These are phyloP conservation scores for Agrochola litura DNA, from an alignment of 2,888 invertebrate species.

Conservation along the genomic window DNA sequence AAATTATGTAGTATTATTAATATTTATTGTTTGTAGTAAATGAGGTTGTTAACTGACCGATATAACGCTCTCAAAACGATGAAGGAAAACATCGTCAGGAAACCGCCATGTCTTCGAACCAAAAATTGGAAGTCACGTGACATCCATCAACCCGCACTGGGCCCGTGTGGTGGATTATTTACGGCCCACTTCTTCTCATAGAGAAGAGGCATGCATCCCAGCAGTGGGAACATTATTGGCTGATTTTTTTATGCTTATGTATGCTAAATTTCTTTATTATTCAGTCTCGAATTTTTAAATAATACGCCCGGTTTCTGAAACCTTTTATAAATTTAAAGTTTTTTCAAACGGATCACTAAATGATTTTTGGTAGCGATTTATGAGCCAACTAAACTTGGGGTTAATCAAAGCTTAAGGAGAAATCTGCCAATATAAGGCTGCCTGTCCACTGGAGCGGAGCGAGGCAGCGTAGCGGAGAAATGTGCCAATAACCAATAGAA, in stretches of 20 bases:
- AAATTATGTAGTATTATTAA: neutral
- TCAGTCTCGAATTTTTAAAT: neutral
- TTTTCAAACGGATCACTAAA: neutral
- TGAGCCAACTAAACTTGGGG: neutral
- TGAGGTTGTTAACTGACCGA: neutral
- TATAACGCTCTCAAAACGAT: neutral
- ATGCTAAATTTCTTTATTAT: neutral
- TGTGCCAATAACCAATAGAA: too few species aligned
- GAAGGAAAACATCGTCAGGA: neutral
- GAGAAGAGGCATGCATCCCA: neutral
- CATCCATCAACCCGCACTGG: neutral
- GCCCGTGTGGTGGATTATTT: neutral
- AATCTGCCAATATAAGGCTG: too few species aligned
- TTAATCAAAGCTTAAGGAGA: neutral
- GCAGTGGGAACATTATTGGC: neutral
- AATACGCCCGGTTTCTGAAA: neutral
- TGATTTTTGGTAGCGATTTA: neutral
- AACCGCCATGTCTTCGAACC: neutral
- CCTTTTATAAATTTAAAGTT: neutral
- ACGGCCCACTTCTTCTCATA: too few species aligned
- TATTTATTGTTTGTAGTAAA: conserved; percentile 19
- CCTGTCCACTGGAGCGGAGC: too few species aligned
- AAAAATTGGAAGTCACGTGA: neutral
- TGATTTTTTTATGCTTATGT: neutral
- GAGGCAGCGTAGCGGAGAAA: too few species aligned